Evolutionary conservation across 2,797 vertebrate species (phyloP).

Genomic region (Syngnathus rostellatus): DNA sequence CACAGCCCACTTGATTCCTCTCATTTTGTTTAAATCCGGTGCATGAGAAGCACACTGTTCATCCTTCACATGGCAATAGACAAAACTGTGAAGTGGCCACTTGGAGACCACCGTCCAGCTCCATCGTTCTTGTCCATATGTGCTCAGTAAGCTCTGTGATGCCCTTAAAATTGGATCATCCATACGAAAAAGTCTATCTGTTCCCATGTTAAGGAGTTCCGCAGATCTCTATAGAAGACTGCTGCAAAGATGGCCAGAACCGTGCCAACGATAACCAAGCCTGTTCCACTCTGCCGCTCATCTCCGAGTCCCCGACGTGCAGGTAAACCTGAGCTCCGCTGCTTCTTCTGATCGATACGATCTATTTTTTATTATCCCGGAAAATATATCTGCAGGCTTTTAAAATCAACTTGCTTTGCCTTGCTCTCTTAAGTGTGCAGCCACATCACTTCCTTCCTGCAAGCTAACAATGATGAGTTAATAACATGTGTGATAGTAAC

Average conservation of each 20-base stretch:
- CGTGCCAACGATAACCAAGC: conserved; percentile 69
- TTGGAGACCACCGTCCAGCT: no score
- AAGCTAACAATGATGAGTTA: conserved; percentile 50
- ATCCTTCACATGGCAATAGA: no score
- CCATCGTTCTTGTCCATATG: no score
- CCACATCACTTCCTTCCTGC: conserved; percentile 50
- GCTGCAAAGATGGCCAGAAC: conserved; percentile 80
- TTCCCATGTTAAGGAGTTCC: conserved; percentile 17
- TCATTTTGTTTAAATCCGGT: no score
- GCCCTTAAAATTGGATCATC: neutral
- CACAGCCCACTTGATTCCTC: no score
- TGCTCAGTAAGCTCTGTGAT: no score
- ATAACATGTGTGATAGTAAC: conserved; percentile 44
- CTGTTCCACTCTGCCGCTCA: conserved; percentile 71
- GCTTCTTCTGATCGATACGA: neutral
- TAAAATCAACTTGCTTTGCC: conserved; percentile 42
- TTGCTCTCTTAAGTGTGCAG: conserved; percentile 37
- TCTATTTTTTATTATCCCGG: neutral
- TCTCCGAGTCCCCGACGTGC: conserved; percentile 77
- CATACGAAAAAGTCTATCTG: neutral
- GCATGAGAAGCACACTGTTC: no score
- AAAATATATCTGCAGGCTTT: conserved; percentile 18
- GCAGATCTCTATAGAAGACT: conserved; percentile 71
- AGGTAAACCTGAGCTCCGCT: conserved; percentile 63
- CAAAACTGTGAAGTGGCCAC: no score